These are phyloP conservation scores for Goniozus legneri DNA, from an alignment of 1,140 invertebrate genomes.

Conservation along the genomic window DNA sequence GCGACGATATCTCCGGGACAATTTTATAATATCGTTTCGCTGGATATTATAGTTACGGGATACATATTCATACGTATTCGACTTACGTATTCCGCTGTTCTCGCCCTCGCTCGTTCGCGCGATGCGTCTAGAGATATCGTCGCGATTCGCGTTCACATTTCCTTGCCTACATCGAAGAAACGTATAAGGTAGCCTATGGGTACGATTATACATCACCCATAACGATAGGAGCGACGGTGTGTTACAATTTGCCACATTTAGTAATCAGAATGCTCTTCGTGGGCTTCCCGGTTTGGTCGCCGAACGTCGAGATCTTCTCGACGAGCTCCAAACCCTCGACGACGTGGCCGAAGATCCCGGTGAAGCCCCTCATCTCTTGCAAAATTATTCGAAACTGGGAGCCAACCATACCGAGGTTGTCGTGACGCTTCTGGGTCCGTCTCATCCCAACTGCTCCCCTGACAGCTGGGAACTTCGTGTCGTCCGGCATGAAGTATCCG, in stretches of 20 bases:
- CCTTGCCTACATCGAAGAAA: constrained; percentile 24
- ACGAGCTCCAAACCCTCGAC: constrained; percentile 77
- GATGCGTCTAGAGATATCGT: constrained; percentile 21
- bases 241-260: constrained; percentile 71
- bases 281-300: constrained; percentile 74
- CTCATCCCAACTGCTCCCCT: constrained; percentile 80
- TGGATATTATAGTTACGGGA: constrained; percentile 3
- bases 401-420: constrained; percentile 76
- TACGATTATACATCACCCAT: no score
- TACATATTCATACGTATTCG: constrained; percentile 14
- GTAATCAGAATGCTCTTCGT: constrained; percentile 71
- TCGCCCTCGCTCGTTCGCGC: no score
- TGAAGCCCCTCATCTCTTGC: constrained; percentile 77
- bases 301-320: constrained; percentile 74
- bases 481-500: constrained; percentile 76
- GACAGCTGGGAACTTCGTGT: constrained; percentile 72
- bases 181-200: no score
- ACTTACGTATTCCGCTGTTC: not conserved
- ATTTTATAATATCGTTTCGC: constrained; percentile 17
- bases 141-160: constrained; percentile 11
- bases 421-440: constrained; percentile 74
- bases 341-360: constrained; percentile 79
- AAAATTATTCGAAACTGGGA: constrained; percentile 80
- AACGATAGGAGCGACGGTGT: no score
- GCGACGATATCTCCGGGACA: constrained; percentile 10